phyloP scores from a whole-genome alignment of 2,797 vertebrate genomes.

The Crenuchus spilurus region DNA sequence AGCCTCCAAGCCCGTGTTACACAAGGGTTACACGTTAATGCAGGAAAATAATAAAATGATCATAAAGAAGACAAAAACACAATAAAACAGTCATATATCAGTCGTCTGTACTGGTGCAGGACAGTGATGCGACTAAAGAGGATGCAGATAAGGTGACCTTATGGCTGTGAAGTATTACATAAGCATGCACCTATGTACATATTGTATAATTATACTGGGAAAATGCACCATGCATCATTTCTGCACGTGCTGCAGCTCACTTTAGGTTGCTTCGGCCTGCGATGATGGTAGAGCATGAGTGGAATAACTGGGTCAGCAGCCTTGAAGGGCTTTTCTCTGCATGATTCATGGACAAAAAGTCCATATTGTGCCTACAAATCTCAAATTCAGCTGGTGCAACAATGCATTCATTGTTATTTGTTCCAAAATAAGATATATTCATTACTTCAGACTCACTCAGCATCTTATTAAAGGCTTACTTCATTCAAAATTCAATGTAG shows the following conservation, averaged over 20 bases:
- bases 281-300: background rate
- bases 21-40: slow-evolving; percentile 59
- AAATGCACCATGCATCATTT: background rate
- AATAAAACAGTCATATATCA: background rate
- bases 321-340: slow-evolving; percentile 17
- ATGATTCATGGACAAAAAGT: slow-evolving; percentile 28
- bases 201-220: background rate
- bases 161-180: background rate
- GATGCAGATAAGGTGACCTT: background rate
- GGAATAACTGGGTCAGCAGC: slow-evolving; percentile 34
- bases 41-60: background rate
- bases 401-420: background rate
- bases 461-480: too few species aligned
- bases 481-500: too few species aligned
- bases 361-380: background rate
- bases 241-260: background rate
- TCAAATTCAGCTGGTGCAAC: background rate
- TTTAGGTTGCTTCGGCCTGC: background rate
- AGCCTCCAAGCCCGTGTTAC: slow-evolving; percentile 62
- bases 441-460: too few species aligned
- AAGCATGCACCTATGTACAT: background rate
- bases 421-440: too few species aligned
- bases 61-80: background rate
- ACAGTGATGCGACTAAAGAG: background rate
- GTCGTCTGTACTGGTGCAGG: background rate